A percentile compares a stretch with the other conserved stretches of the same genome.
These are phyloP conservation scores for Edolisoma coerulescens DNA, from an alignment of 2,113 vertebrate genomes.

Conservation along the genomic window DNA sequence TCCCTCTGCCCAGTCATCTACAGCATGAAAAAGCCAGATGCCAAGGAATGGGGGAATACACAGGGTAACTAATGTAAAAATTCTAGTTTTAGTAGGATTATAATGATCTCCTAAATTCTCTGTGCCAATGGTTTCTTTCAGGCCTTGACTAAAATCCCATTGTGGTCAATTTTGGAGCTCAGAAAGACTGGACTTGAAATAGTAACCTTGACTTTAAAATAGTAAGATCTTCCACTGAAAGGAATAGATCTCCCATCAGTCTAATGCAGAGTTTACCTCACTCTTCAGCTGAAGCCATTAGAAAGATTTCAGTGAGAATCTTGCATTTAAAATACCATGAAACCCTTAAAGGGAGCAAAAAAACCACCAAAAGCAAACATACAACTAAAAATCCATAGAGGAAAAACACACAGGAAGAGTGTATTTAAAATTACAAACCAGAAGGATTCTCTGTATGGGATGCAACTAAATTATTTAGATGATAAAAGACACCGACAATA, in stretches of 20 bases:
- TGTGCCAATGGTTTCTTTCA: background rate
- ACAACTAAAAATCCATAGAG: background rate
- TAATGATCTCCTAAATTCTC: background rate
- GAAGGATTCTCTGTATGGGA: background rate
- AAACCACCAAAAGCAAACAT: background rate
- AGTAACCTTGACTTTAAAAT: background rate
- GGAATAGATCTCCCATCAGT: background rate
- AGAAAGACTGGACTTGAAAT: background rate
- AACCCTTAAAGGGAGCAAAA: background rate
- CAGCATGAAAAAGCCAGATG: background rate
- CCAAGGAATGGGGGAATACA: accelerated
- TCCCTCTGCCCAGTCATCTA: background rate
- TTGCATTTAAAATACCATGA: background rate
- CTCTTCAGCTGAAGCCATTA: background rate
- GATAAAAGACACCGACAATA: background rate
- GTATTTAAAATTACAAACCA: background rate
- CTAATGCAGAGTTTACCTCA: background rate
- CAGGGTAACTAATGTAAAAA: background rate
- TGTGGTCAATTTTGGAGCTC: background rate
- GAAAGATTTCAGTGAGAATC: background rate
- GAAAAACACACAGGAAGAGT: background rate
- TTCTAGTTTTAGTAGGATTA: background rate
- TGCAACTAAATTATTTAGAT: background rate
- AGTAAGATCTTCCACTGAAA: background rate
- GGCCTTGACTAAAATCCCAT: background rate